phyloP scores from a whole-genome alignment of 2,113 vertebrate species.

The Syngnathoides biaculeatus region DNA sequence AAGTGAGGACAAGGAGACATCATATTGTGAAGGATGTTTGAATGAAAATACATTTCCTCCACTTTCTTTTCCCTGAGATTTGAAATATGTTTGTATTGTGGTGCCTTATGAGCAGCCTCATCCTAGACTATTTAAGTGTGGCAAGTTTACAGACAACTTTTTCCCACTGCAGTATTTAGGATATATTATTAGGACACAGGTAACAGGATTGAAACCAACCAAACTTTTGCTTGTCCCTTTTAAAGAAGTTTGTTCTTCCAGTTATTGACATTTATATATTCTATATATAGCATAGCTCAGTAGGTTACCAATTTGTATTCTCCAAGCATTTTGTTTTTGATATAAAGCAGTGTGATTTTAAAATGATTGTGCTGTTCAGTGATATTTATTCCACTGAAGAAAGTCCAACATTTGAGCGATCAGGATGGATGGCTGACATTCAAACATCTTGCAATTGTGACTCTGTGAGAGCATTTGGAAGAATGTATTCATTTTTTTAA shows the following conservation, averaged over 20 bases:
- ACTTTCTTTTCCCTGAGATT: background rate
- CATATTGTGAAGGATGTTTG: conserved; percentile 23
- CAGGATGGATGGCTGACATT: conserved; percentile 3
- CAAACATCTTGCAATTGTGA: background rate
- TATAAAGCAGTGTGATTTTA: conserved; percentile 1
- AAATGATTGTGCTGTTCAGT: conserved; percentile 1
- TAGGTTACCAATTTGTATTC: background rate
- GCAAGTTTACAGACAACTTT: background rate
- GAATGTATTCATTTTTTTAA: background rate
- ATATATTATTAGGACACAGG: too few relatives aligned
- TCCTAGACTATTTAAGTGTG: background rate
- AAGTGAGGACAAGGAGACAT: conserved; percentile 24
- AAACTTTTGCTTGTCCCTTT: background rate
- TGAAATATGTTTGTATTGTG: background rate
- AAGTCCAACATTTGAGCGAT: background rate
- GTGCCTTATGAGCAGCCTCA: conserved; percentile 1
- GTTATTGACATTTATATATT: background rate
- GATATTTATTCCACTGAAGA: background rate
- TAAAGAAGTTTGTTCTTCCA: background rate
- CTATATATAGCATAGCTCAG: background rate
- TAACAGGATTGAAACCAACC: background rate
- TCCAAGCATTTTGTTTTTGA: background rate
- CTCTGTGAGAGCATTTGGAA: background rate
- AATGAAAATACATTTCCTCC: conserved; percentile 18
- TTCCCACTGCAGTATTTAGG: background rate